Evolutionary conservation across 1,140 invertebrate species (phyloP), one percentile per base, ranked within the genome.

Genomic region (Antheraea mylitta): DNA sequence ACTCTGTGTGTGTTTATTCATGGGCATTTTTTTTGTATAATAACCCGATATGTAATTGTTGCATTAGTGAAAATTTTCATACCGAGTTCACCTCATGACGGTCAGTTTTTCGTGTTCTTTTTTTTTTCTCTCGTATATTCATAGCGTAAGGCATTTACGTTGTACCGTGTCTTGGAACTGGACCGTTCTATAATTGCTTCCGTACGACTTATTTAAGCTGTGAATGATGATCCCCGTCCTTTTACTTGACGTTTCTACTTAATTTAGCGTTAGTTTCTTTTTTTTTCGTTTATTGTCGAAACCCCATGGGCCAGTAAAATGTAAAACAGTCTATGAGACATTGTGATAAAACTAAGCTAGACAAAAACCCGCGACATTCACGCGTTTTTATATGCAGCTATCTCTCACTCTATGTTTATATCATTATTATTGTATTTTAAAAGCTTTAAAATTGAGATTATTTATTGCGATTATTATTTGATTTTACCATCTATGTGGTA

Each of bases 371-470:
- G 73, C 11, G 22, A 30, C 22, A 30, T 4, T 30, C 22, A 30
- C 22, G 22, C 22, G 22, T 30, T 30, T 30, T 30, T 30, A n/a
- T n/a, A 75, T 67, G 71, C 30, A 64, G 62, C 72, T 62, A 62
- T 59, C 63, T 67, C 65, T 18, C 59, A 65, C 63, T 73, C 63
- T 78, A 76, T 75, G 78, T 80, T 77, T 42, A 42, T 42, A 42
- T 42, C 38, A 42, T 42, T 42, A 38, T 82, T 86, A 78, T 82
- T 78, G 79, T 89, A 84, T 88, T 89, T 81, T 73, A 72, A 87
- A 85, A 88, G 87, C 86, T 90, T 91, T 89, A 90, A 91, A 89
- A 79, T 91, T 90, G 89, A 91, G 89, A 91, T 91, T 91, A 90
- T 87, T 89, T 90, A 88, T 88, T 42, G 38, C 38, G 7, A 42